Conservation (phyloP, 2,113 vertebrate genomes). For the Callipepla californica region DNA sequence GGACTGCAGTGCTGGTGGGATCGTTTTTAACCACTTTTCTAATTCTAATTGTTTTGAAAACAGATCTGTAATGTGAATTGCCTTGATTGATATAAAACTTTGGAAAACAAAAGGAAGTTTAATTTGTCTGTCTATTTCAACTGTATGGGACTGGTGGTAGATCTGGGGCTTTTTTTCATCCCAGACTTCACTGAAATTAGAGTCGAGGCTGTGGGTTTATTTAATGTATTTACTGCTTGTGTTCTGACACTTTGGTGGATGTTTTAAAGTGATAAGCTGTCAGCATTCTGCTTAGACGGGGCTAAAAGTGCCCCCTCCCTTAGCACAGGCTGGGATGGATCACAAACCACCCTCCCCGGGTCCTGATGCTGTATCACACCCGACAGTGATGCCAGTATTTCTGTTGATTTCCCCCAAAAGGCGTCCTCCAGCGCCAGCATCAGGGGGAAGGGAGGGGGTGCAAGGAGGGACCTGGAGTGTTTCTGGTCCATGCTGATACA, state of each 20-base stretch:
- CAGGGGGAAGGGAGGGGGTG: background rate
- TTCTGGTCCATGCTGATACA: background rate
- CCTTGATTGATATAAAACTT: conserved; percentile 62
- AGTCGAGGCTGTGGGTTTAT: background rate
- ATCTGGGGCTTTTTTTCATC: background rate
- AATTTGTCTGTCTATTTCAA: background rate
- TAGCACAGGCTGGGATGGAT: background rate
- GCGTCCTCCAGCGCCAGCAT: accelerated
- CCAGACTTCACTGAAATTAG: background rate
- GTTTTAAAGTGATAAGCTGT: background rate
- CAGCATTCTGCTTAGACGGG: background rate
- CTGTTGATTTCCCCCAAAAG: background rate
- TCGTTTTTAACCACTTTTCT: conserved; percentile 70
- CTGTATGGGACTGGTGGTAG: background rate
- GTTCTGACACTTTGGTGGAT: background rate
- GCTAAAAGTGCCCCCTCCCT: background rate
- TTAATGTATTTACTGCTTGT: background rate
- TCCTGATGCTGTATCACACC: background rate
- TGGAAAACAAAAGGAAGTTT: conserved; percentile 19
- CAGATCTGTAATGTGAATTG: conserved; percentile 35
- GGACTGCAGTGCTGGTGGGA: background rate
- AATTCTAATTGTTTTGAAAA: conserved; percentile 22
- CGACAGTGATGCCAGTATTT: accelerated
- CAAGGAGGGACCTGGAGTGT: accelerated
- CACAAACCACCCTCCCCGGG: accelerated